Evolutionary conservation across 2,888 invertebrate genomes (phyloP), one percentile per base, ranked within the genome.

Genomic region (Pocota personata): DNA sequence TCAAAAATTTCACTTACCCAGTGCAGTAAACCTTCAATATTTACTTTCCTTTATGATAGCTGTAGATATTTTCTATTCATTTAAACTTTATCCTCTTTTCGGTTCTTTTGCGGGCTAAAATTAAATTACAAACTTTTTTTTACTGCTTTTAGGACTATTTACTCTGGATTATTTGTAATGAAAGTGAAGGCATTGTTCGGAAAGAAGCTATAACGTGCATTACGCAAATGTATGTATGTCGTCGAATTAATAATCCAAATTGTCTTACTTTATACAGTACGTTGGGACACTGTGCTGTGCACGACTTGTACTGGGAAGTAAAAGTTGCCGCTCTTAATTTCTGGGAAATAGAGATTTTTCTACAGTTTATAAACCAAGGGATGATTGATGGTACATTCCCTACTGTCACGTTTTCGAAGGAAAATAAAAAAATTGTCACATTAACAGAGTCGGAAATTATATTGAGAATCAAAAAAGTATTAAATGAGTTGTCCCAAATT

Each of bases 221-320:
- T 10, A 94, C 94, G 64, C 94, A 94, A 83, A 93, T 97, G 37
- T 96, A 95, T 89, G 94, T 95, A 82, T 93, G 95, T 89, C 93
- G 95, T 35, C 94, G 94, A 88, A 93, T 96, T 88, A 92, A 94
- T 16, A 91, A 92, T 14, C 90, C 92, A 7, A 93, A 94, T 88
- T 93, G 94, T 86, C 93, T 94, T 37, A 91, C 92, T 0, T 92
- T 97, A 3, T 95, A 94, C 88, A 93, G 94, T 30, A 94, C 95
- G 3, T 95, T 97, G 94, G 93, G 94, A 0, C 93, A 94, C 12
- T 94, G 95, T 0, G 95, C 95, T 0, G 93, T 95, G 0, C 93
- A 94, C 8, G 97, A 97, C 90, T 94, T 97, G 75, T 95, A 97
- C 89, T 97, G 97, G 96, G 97, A 97, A 90, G 97, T 97, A 0